Conservation (phyloP, 2,888 invertebrate species). For the Aelia acuminata region DNA sequence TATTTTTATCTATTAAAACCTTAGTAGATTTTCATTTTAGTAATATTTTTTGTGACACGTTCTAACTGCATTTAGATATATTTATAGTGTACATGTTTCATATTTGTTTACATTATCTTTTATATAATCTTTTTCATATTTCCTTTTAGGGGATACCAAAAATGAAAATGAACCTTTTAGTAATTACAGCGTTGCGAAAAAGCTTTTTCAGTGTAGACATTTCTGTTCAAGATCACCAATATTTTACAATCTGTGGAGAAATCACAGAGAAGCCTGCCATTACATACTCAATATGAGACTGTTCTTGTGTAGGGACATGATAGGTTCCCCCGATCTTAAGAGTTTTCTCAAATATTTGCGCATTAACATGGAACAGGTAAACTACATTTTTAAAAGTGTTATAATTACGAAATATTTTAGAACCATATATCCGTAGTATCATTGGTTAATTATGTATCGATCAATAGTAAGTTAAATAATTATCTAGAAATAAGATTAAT, state of each 20-base stretch:
- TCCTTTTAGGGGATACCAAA: not conserved
- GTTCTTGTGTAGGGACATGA: not conserved
- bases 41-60: too few relatives aligned
- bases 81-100: too few relatives aligned
- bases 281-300: conserved; percentile 17
- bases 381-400: too few relatives aligned
- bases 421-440: too few relatives aligned
- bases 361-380: conserved; percentile 15
- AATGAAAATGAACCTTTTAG: not conserved
- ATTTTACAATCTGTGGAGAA: not conserved
- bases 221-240: not conserved
- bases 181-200: not conserved
- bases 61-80: too few relatives aligned
- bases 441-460: too few relatives aligned
- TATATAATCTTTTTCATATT: not conserved
- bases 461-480: too few relatives aligned
- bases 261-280: not conserved
- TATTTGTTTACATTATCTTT: too few relatives aligned
- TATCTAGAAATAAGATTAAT: too few relatives aligned
- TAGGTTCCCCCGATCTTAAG: not conserved
- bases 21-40: too few relatives aligned
- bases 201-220: not conserved
- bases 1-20: too few relatives aligned
- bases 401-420: too few relatives aligned
- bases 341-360: not conserved